These are phyloP conservation scores for Cyprinella venusta DNA, from an alignment of 2,797 vertebrate genomes.

Conservation along the genomic window DNA sequence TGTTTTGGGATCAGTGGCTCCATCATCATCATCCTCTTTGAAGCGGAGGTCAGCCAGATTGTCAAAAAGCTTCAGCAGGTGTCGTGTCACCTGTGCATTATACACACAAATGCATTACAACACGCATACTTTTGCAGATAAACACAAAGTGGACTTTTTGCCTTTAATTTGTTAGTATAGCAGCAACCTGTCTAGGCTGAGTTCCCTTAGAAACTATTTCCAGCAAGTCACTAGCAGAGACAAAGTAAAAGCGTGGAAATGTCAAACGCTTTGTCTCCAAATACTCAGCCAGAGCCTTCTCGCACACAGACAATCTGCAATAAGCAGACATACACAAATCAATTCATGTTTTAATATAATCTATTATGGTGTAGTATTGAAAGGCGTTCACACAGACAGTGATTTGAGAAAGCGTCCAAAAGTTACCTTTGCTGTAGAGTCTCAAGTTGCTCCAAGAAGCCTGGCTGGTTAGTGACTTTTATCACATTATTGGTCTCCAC, in stretches of 20 bases:
- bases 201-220: constrained; percentile 84
- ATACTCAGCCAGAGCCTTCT: constrained; percentile 80
- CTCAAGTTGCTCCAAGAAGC: constrained; percentile 79
- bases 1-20: constrained; percentile 44
- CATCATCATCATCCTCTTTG: constrained; percentile 62
- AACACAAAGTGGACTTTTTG: background rate
- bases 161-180: background rate
- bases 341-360: background rate
- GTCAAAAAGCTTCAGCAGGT: constrained; percentile 82
- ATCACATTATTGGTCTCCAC: constrained; percentile 78
- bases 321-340: constrained; percentile 15
- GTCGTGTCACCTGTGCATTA: constrained; percentile 76
- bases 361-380: background rate
- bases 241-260: constrained; percentile 80
- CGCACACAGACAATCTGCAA: constrained; percentile 76
- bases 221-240: constrained; percentile 80
- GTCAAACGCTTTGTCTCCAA: constrained; percentile 78
- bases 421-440: constrained; percentile 75
- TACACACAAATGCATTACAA: constrained; percentile 3
- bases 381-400: background rate
- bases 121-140: background rate
- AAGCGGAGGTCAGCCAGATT: constrained; percentile 81
- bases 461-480: constrained; percentile 77
- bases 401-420: background rate
- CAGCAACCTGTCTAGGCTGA: constrained; percentile 74